Percentiles rank a stretch among this genome's conserved stretches.
These are phyloP conservation scores for Gymnosoma rotundatum DNA, from an alignment of 2,888 invertebrate genomes.

Conservation along the genomic window DNA sequence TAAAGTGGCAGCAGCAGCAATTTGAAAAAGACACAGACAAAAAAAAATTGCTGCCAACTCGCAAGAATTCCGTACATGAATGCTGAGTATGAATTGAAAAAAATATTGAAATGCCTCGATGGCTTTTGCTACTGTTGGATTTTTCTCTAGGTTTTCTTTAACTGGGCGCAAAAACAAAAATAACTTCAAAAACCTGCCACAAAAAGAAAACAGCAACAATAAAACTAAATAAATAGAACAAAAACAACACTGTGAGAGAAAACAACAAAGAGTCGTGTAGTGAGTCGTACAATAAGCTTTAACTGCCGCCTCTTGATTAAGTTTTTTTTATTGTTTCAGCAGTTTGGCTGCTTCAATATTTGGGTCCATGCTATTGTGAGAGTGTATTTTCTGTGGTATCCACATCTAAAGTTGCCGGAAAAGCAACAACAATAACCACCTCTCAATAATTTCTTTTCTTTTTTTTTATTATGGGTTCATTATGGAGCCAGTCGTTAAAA, in stretches of 20 bases:
- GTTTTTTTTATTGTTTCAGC: constrained; percentile 8
- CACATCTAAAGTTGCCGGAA: not conserved
- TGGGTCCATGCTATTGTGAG: constrained; percentile 34
- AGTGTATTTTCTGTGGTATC: constrained; percentile 22
- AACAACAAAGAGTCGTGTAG: constrained; percentile 13
- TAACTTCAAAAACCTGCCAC: constrained; percentile 28
- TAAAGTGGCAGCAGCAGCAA: constrained; percentile 59
- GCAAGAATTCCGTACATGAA: constrained; percentile 82
- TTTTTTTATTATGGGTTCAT: constrained; percentile 30
- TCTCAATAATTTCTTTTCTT: constrained; percentile 34
- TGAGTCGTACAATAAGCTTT: constrained; percentile 43
- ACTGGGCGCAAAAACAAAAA: constrained; percentile 23
- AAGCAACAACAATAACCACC: constrained; percentile 22
- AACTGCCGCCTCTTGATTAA: constrained; percentile 63
- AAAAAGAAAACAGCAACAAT: not conserved
- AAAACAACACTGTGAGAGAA: constrained; percentile 31
- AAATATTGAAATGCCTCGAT: constrained; percentile 81
- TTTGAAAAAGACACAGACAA: constrained; percentile 67
- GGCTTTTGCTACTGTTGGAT: constrained; percentile 71
- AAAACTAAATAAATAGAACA: not conserved
- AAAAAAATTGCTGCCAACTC: constrained; percentile 82
- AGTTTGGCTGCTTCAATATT: constrained; percentile 5
- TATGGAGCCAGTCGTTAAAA: constrained; percentile 24
- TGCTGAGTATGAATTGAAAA: constrained; percentile 81
- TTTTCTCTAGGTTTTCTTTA: constrained; percentile 55